Evolutionary conservation across 2,888 invertebrate species (phyloP).

Genomic region (Entomobrya proxima): DNA sequence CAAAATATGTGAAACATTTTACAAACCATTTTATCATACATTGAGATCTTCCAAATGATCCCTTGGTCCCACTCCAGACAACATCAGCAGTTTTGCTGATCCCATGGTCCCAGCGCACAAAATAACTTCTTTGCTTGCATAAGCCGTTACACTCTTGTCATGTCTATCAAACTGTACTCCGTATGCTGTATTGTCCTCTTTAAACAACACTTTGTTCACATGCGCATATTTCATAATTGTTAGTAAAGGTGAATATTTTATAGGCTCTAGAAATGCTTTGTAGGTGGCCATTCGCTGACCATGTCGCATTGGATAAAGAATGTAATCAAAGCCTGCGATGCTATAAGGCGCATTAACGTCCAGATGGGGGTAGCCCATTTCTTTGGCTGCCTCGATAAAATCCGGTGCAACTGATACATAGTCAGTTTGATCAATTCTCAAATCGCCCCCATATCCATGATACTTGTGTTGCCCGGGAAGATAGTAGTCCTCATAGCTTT

Average conservation of each 20-base stretch:
- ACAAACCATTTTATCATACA: too few species aligned
- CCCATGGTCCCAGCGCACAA: background rate
- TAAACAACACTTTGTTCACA: conserved; percentile 61
- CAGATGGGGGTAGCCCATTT: background rate
- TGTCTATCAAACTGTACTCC: conserved; percentile 36
- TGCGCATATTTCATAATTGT: conserved; percentile 39
- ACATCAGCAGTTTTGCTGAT: background rate
- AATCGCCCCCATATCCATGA: conserved; percentile 24
- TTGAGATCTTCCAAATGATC: background rate
- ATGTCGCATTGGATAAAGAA: background rate
- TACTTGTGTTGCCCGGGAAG: background rate
- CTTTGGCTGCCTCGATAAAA: background rate
- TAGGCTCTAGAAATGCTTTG: conserved; percentile 10
- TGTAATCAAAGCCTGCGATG: background rate
- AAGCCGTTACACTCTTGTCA: background rate
- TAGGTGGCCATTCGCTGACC: conserved; percentile 8
- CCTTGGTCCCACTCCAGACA: background rate
- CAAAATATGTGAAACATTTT: background rate
- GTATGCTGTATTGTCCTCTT: conserved; percentile 34
- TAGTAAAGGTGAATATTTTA: background rate
- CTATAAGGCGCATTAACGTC: conserved; percentile 43
- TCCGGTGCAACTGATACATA: background rate
- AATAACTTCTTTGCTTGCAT: background rate
- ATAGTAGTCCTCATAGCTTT: conserved; percentile 42
- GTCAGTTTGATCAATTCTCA: background rate